Conservation (phyloP, 2,888 invertebrate species). For the Platycheirus albimanus region DNA sequence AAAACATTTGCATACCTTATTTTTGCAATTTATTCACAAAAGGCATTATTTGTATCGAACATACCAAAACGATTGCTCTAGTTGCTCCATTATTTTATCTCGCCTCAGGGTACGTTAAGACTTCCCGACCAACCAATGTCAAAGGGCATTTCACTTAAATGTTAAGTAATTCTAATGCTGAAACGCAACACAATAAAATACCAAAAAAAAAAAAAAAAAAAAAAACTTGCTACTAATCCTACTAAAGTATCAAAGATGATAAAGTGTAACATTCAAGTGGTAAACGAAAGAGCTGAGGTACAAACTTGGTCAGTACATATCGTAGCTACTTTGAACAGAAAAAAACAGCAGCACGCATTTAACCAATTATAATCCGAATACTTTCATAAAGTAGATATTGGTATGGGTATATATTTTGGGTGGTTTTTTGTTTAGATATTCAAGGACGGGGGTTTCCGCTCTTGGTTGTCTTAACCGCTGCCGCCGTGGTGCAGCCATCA, state of each 20-base stretch:
- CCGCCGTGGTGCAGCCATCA: conserved; percentile 43
- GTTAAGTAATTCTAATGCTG: conserved; percentile 44
- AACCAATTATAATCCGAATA: conserved; percentile 23
- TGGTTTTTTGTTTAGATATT: too few relatives aligned
- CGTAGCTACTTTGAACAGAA: conserved; percentile 1
- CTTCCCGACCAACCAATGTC: conserved; percentile 48
- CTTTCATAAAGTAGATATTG: conserved; percentile 20
- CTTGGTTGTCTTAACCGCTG: conserved; percentile 27
- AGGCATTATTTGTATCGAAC: conserved; percentile 23
- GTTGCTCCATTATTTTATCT: conserved; percentile 22
- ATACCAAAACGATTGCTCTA: conserved; percentile 33
- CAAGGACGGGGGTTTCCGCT: conserved; percentile 60
- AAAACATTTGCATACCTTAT: conserved; percentile 41
- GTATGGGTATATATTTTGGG: conserved; percentile 51
- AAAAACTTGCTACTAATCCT: conserved; percentile 3
- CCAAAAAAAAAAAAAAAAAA: conserved; percentile 4
- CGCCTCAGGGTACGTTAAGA: conserved; percentile 5
- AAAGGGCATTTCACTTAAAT: conserved; percentile 63
- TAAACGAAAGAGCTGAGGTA: conserved; percentile 48
- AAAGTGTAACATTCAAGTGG: conserved; percentile 19
- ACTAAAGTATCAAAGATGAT: conserved; percentile 9
- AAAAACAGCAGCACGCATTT: conserved; percentile 37
- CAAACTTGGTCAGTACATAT: conserved; percentile 35
- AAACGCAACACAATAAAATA: conserved; percentile 22
- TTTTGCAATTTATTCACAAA: conserved; percentile 40